Evolutionary conservation across 2,888 invertebrate species (phyloP), one percentile per base, ranked within the genome.

Genomic region (Limnephilus rhombicus): DNA sequence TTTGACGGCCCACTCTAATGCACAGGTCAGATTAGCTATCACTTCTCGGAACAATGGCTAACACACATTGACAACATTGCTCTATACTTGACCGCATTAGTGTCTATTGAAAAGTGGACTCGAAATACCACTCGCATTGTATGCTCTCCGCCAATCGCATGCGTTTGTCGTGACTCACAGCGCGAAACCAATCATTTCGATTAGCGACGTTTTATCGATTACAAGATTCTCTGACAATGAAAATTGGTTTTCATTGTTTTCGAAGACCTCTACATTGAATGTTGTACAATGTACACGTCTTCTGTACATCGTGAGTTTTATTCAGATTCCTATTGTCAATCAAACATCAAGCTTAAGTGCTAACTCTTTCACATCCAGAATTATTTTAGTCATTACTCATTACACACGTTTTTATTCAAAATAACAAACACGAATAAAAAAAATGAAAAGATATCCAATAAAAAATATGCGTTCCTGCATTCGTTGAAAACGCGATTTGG

Each of bases 181-280:
- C n/a, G 80, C 80, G 80, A 80, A 89, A 15, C 86, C 86, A 86
- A 89, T 89, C 37, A 24, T 68, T 68, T 7, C 80, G 88, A 89
- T 89, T 80, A 89, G 88, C 37, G 37, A 80, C 80, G 41, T 89
- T 80, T 37, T 89, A 89, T 80, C 31, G 80, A 89, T 89, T 89
- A 41, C 80, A 45, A 89, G 88, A 80, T 80, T 89, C 88, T 88
- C 80, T 80, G 88, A 80, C 88, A 80, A 89, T 89, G 88, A 41
- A 89, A 24, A 89, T 89, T 80, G 88, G 24, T 89, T 80, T 86
- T 49, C 86, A 86, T 86, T 86, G 86, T 86, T 41, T 86, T 29
- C 49, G 31, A 86, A 49, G n/a, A 86, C 86, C 86, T 29, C 85
- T 34, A 41, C 41, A 41, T 24, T n/a, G n/a, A 68, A 1, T 68